Evolutionary conservation across 2,888 invertebrate species (phyloP).

Genomic region (Fragum whitleyi): DNA sequence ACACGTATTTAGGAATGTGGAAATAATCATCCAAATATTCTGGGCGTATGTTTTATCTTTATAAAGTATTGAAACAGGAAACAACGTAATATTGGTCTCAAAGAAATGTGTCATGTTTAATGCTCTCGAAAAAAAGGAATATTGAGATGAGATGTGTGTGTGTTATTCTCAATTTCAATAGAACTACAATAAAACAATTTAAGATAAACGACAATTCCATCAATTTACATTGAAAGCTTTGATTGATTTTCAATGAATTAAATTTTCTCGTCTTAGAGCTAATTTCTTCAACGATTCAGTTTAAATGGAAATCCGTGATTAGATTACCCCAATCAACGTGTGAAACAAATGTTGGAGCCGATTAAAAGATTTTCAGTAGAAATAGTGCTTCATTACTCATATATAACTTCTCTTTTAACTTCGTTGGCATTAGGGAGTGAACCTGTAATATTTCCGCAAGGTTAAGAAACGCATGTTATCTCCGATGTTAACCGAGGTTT

Average conservation of each 20-base stretch:
- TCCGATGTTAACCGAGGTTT: no score
- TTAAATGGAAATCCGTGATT: not conserved
- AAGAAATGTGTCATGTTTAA: not conserved
- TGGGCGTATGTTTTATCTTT: no score
- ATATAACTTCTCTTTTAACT: no score
- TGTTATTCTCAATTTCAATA: not conserved
- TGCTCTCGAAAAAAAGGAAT: not conserved
- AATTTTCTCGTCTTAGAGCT: conserved; percentile 4
- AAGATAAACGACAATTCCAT: not conserved
- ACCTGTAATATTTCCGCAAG: no score
- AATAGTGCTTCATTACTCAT: no score
- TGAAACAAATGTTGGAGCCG: not conserved
- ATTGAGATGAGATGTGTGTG: not conserved
- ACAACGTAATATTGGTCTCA: no score
- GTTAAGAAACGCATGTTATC: no score
- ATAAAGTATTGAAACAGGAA: no score
- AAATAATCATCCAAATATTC: no score
- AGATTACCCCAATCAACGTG: not conserved
- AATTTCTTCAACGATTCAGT: not conserved
- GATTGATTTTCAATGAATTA: not conserved
- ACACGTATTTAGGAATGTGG: no score
- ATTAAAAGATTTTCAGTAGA: no score
- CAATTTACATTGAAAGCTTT: not conserved
- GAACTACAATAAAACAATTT: not conserved
- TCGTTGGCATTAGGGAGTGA: no score